Percentiles rank a stretch among this genome's conserved stretches.
Conservation (phyloP, 2,797 vertebrate species). For the Gallinago solitaria region DNA sequence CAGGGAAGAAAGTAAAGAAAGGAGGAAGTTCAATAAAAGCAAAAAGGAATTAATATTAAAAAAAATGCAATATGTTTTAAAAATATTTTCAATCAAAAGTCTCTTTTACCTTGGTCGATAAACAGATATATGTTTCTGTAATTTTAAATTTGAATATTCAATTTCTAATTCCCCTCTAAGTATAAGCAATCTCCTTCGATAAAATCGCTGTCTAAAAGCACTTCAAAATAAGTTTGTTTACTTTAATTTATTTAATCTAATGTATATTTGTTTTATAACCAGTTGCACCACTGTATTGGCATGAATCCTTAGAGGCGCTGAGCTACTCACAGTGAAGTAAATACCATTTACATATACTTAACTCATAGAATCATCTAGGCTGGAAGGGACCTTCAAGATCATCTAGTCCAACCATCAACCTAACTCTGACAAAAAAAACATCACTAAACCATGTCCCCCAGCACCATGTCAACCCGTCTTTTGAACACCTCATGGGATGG, state of each 20-base stretch:
- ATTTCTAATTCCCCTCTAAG: background rate
- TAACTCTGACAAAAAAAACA: no score
- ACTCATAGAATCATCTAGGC: background rate
- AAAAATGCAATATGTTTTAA: background rate
- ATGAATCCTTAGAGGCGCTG: conserved; percentile 11
- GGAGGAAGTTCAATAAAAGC: background rate
- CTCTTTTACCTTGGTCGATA: background rate
- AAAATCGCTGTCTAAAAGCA: background rate
- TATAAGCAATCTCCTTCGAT: background rate
- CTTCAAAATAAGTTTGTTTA: background rate
- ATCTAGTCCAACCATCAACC: no score
- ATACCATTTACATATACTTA: conserved; percentile 8
- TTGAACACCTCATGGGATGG: no score
- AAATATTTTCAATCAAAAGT: background rate
- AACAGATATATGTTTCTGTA: background rate
- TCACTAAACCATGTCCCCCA: no score
- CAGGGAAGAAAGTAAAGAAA: background rate
- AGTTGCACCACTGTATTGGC: background rate
- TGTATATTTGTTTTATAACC: background rate
- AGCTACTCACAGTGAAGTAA: background rate
- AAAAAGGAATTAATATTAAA: background rate
- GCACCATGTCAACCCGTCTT: no score
- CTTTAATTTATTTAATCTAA: conserved; percentile 18
- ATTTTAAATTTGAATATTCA: background rate
- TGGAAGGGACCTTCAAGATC: no score